These are phyloP conservation scores for Aplocera efformata DNA, from an alignment of 2,888 invertebrate genomes.

Conservation along the genomic window DNA sequence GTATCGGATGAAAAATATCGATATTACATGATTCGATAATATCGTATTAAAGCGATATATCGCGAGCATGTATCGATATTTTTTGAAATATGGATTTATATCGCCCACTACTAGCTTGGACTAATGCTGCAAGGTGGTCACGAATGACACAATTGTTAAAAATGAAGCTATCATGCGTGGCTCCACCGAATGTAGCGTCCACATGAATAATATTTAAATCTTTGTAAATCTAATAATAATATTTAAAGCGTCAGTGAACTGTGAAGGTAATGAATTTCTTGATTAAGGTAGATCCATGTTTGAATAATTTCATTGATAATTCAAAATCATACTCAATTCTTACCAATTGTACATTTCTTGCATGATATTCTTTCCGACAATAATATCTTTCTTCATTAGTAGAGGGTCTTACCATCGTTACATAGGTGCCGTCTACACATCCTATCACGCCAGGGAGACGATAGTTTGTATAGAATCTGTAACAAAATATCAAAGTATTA, in stretches of 20 bases:
- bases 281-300: too few relatives aligned
- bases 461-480: not conserved
- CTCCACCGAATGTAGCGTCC: slow-evolving; percentile 8
- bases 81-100: not conserved
- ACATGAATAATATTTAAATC: slow-evolving; percentile 13
- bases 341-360: slow-evolving; percentile 8
- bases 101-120: too few relatives aligned
- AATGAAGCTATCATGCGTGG: slow-evolving; percentile 10
- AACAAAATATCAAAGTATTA: too few relatives aligned
- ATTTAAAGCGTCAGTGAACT: too few relatives aligned
- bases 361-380: slow-evolving; percentile 12
- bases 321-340: not conserved
- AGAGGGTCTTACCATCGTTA: slow-evolving; percentile 8
- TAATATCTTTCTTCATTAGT: slow-evolving; percentile 15
- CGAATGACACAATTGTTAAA: slow-evolving; percentile 1
- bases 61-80: not conserved
- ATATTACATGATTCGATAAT: too few relatives aligned
- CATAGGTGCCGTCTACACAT: slow-evolving; percentile 8
- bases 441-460: not conserved
- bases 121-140: too few relatives aligned
- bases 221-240: too few relatives aligned
- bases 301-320: too few relatives aligned
- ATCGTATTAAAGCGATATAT: too few relatives aligned
- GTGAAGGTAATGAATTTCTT: too few relatives aligned
- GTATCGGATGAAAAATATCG: too few relatives aligned